These are phyloP conservation scores for Andrena dorsata DNA, from an alignment of 2,888 invertebrate species.

Conservation along the genomic window DNA sequence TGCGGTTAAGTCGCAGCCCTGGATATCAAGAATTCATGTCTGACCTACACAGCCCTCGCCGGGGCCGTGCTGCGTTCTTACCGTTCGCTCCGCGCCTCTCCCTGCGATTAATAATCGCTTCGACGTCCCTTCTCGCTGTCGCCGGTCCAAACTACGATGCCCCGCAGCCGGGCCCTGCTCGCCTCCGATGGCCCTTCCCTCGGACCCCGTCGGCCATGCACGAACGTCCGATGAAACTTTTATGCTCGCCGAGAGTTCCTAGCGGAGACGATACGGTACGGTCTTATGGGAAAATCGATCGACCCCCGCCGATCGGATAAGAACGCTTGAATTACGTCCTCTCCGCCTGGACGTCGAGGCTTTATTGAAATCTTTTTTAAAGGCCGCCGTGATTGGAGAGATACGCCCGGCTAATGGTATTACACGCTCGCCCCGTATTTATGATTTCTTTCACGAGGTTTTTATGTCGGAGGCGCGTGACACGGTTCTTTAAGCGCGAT, in stretches of 20 bases:
- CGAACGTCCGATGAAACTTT: conserved; percentile 57
- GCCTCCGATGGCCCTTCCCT: neutral
- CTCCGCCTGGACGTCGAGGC: conserved; percentile 34
- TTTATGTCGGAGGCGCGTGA: conserved; percentile 46
- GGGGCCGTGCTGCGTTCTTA: conserved; percentile 16
- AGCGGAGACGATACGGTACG: conserved; percentile 39
- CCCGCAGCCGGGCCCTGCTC: conserved; percentile 1
- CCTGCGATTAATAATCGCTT: conserved; percentile 60
- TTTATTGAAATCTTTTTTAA: conserved; percentile 64
- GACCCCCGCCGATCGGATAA: conserved; percentile 53
- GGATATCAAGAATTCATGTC: conserved; percentile 79
- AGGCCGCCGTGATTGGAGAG: conserved; percentile 47
- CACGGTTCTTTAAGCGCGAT: conserved; percentile 31
- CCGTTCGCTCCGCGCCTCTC: conserved; percentile 37
- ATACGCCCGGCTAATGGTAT: conserved; percentile 52
- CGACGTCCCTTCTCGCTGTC: conserved; percentile 41
- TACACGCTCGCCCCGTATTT: conserved; percentile 40
- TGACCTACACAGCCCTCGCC: conserved; percentile 73
- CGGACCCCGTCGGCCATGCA: conserved; percentile 18
- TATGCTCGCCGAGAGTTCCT: conserved; percentile 52
- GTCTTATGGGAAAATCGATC: conserved; percentile 61
- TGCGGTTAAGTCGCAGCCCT: conserved; percentile 77
- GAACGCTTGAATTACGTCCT: conserved; percentile 49
- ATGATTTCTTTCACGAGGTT: conserved; percentile 41
- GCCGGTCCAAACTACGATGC: neutral